Evolutionary conservation across 2,797 vertebrate species (phyloP), one percentile per base, ranked within the genome.

Genomic region (Mormyrus hasselquistii): DNA sequence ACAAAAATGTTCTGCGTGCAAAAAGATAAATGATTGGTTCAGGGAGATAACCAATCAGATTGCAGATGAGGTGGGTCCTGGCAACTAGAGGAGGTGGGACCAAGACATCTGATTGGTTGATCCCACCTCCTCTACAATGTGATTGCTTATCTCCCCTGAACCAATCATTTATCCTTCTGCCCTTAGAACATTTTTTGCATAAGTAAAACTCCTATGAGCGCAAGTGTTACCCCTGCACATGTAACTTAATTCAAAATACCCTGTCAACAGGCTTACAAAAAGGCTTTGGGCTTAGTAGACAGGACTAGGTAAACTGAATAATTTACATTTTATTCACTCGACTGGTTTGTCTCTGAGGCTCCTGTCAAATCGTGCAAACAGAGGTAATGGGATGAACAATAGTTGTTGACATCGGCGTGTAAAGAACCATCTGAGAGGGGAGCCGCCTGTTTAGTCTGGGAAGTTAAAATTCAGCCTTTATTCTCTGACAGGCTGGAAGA

Each of bases 201-300:
- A 59, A 59, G n/a, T 59, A 59, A 59, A 59, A 22, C 57, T 59
- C 7, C 57, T n/a, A 22, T 59, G 57, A 59, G n/a, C 7, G n/a
- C 76, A 47, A 41, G 2, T 3, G 16, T 82, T n/a, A 82, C 76
- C 41, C 76, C 41, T 82, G 76, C 41, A 82, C 41, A n/a, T 82
- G 76, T 82, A 47, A 82, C 76, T 47, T 82, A 82, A 82, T 47
- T 82, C 76, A 82, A 82, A 82, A 82, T 82, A 82, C 16, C 41
- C 76, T 82, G 76, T 38, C 38, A 79, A 44, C 6, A 7, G 73
- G 38, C 34, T 44, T 38, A 82, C 76, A 82, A 82, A 79, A 82
- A 82, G 76, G 76, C 76, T 47, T 82, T 82, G 44, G 76, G 41
- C 76, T 82, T 82, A 44, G 41, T n/a, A 82, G 16, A 82, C 76